A percentile compares a stretch with the other conserved stretches of the same genome.
These are phyloP conservation scores for Dicaeum eximium DNA, from an alignment of 2,113 vertebrate species.

Conservation along the genomic window DNA sequence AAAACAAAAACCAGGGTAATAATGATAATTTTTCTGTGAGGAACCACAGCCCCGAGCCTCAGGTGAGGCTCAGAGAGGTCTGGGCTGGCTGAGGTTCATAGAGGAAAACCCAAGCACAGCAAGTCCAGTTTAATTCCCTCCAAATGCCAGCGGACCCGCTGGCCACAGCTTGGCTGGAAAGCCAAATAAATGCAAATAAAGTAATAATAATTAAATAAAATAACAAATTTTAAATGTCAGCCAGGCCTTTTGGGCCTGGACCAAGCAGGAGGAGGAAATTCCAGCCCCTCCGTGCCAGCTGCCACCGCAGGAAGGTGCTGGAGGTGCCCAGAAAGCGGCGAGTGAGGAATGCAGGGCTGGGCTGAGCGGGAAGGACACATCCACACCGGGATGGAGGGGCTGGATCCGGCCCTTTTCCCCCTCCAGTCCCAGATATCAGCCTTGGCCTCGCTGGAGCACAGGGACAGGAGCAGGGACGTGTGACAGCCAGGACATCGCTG, in stretches of 20 bases:
- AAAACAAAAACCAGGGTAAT: background rate
- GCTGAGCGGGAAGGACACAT: background rate
- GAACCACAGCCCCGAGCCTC: background rate
- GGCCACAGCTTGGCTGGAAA: background rate
- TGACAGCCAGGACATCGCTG: background rate
- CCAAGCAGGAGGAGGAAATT: background rate
- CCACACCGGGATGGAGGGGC: accelerated
- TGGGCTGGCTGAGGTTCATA: background rate
- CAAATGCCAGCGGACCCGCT: accelerated
- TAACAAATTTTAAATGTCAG: background rate
- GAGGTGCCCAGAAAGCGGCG: background rate
- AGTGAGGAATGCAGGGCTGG: background rate
- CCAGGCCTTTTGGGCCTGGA: background rate
- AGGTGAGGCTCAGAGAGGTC: background rate
- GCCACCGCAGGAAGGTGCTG: background rate
- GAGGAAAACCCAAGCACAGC: background rate
- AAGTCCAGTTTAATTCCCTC: background rate
- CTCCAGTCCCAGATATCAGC: background rate
- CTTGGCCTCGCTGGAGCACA: background rate
- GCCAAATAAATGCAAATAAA: background rate
- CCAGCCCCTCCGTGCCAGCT: background rate
- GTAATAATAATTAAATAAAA: background rate
- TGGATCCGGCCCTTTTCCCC: accelerated
- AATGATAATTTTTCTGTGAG: background rate
- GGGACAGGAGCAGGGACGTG: background rate